Evolutionary conservation across 2,797 vertebrate species (phyloP).

Genomic region (Momotus momota): DNA sequence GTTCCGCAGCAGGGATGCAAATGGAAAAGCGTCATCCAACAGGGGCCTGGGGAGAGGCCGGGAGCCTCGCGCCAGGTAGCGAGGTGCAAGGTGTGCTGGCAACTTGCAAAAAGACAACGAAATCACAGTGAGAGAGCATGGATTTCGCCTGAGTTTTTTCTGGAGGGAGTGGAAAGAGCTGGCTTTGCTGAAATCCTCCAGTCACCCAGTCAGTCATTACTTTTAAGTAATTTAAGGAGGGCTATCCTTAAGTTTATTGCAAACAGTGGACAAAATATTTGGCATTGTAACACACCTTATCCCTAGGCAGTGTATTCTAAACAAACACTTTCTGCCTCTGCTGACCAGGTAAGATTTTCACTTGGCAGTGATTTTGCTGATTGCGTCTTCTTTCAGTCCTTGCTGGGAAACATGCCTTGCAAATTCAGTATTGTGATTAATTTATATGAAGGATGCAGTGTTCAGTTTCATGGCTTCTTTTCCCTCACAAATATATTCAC

Average conservation of each 20-base stretch:
- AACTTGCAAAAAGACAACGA: background rate
- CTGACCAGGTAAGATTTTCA: background rate
- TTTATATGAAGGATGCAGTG: background rate
- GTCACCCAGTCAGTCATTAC: background rate
- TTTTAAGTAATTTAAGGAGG: background rate
- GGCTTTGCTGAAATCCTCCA: background rate
- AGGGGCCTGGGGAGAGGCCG: background rate
- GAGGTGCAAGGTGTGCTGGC: background rate
- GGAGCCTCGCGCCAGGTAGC: background rate
- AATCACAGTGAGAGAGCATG: background rate
- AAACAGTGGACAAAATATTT: background rate
- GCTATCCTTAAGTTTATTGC: background rate
- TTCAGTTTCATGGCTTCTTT: background rate
- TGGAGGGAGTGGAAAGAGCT: background rate
- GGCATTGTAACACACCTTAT: background rate
- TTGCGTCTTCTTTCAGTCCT: background rate
- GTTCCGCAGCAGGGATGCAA: background rate
- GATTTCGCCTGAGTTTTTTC: background rate
- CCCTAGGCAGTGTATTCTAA: background rate
- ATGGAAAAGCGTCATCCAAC: rapidly evolving
- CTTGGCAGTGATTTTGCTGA: background rate
- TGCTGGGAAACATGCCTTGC: background rate
- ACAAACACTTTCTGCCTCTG: background rate
- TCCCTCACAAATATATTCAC: background rate
- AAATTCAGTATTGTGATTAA: background rate